Evolutionary conservation across 2,113 vertebrate genomes (phyloP).

Genomic region (Pomatorhinus ruficollis): DNA sequence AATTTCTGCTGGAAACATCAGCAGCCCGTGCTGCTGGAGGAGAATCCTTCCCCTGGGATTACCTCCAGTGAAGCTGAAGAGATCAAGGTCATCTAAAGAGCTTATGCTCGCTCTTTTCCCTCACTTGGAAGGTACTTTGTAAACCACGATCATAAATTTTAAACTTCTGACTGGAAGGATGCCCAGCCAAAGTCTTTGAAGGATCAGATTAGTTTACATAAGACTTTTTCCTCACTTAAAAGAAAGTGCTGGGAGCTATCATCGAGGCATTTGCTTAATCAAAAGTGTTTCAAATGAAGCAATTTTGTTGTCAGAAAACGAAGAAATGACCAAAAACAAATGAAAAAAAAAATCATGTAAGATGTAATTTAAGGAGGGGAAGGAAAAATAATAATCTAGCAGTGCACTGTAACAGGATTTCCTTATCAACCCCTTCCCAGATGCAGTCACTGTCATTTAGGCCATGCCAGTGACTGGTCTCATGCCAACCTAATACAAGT

Average conservation of each 20-base stretch:
- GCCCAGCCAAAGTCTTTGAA: neutral
- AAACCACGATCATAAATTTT: neutral
- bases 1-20: neutral
- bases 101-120: neutral
- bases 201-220: slow-evolving; percentile 31
- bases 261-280: slow-evolving; percentile 45
- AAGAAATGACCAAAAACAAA: slow-evolving; percentile 30
- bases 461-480: slow-evolving; percentile 69
- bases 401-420: slow-evolving; percentile 72
- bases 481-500: slow-evolving; percentile 74
- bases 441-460: slow-evolving; percentile 72
- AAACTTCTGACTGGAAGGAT: slow-evolving; percentile 3
- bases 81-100: neutral
- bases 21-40: neutral
- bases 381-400: slow-evolving; percentile 7
- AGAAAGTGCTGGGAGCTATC: slow-evolving; percentile 32
- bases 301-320: slow-evolving; percentile 36
- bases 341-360: slow-evolving; percentile 37
- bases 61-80: neutral
- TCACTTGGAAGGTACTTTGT: neutral
- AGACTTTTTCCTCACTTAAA: neutral
- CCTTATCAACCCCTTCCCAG: slow-evolving; percentile 78
- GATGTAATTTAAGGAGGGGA: slow-evolving; percentile 58
- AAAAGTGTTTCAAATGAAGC: neutral
- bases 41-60: neutral